Conservation (phyloP, 2,113 vertebrate species). For the Excalfactoria chinensis region DNA sequence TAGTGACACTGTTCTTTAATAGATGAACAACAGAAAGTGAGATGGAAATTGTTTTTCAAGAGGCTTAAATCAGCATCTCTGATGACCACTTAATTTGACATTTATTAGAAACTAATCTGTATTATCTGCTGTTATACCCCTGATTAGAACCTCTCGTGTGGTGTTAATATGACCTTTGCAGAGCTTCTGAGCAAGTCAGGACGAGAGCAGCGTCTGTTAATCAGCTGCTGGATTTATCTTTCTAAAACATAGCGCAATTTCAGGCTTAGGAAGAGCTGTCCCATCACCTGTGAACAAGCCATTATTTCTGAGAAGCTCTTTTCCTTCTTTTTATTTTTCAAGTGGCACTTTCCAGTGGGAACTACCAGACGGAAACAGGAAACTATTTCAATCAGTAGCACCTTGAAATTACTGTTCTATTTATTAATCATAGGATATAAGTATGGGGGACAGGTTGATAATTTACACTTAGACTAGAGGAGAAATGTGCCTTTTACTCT, state of each 20-base stretch:
- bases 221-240: conserved; percentile 11
- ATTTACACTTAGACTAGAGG: neutral
- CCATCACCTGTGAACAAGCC: neutral
- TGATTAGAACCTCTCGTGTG: neutral
- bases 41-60: neutral
- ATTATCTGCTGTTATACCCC: neutral
- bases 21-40: neutral
- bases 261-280: neutral
- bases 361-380: conserved; percentile 1
- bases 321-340: conserved; percentile 6
- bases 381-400: neutral
- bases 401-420: neutral
- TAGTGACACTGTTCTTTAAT: neutral
- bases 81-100: conserved; percentile 5
- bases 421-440: neutral
- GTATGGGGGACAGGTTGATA: neutral
- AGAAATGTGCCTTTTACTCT: neutral
- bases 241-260: neutral
- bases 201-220: neutral
- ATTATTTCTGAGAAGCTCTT: neutral
- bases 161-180: neutral
- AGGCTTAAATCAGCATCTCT: neutral
- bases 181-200: neutral
- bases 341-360: neutral
- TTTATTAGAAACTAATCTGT: conserved; percentile 32